Base-by-base conservation (phyloP, 2,888 invertebrate genomes). In the Psylliodes chrysocephalus region DNA sequence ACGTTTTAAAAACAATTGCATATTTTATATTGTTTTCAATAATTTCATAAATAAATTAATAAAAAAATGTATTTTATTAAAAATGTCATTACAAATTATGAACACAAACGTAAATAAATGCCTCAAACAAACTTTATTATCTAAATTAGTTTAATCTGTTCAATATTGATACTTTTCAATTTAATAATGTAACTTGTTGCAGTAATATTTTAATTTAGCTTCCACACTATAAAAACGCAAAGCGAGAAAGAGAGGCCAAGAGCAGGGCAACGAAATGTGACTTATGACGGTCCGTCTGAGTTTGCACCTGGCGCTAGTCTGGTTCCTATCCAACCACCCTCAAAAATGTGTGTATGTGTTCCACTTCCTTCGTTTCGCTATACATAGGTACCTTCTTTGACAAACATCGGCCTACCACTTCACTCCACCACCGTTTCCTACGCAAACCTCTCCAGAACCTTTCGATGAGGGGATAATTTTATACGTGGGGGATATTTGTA, bases 271-370 rank as follows among this genome's bases (percentile, higher is more conserved):
- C 46, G 70, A 69, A 72, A 64, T 68, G 75, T 76, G 76, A 75
- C 77, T 77, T 77, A 77, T 74, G 75, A 71, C 71, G 72, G 71
- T 72, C 74, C 71, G 76, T 75, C 77, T 75, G 73, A 72, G 71
- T 52, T 67, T 71, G 75, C 78, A 78, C 78, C 78, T 78, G 78
- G 78, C 74, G 71, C 64, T 70, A 61, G 72, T 71, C 73, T 73
- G 66, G 72, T 72, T 68, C 70, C 69, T 73, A 68, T 61, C 63
- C 54, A 54, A 59, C 62, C 68, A 62, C 64, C 64, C 64, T 67
- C 54, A 40, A 61, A 44, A 38, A 40, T 54, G 25, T 54, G 40
- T 57, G 54, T 59, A 44, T 49, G 62, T 46, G 63, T 63, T 57
- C 62, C 60, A 64, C 67, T 64, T 67, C 64, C 64, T 64, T 54